These are phyloP conservation scores for Manis crassicaudata DNA, from an alignment of 2,797 vertebrate species.

Conservation along the genomic window DNA sequence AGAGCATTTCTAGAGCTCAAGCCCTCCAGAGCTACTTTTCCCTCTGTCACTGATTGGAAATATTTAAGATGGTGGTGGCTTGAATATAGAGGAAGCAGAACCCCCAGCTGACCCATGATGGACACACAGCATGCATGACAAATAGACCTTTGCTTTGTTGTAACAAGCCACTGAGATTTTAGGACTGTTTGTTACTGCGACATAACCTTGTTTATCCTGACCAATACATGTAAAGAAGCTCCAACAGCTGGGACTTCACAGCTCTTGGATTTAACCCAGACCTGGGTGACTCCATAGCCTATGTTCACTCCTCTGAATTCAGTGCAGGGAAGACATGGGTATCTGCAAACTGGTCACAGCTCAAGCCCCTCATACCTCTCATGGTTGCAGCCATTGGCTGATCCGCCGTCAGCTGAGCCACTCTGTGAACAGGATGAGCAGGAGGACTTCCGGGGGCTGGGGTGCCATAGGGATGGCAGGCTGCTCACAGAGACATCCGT, in stretches of 20 bases:
- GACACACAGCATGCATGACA: not conserved
- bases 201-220: not conserved
- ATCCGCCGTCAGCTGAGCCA: constrained; percentile 89
- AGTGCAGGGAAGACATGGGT: not conserved
- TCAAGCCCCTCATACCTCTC: constrained; percentile 89
- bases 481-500: constrained; percentile 89
- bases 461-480: constrained; percentile 93
- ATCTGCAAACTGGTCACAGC: not conserved
- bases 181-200: not conserved
- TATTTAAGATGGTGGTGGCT: not conserved
- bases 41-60: not conserved
- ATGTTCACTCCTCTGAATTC: not conserved
- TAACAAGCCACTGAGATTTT: not conserved
- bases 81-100: not conserved
- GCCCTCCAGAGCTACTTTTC: not conserved
- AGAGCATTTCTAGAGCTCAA: not conserved
- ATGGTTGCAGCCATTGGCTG: constrained; percentile 93
- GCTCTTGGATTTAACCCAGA: not conserved
- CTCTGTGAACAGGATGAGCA: constrained; percentile 95
- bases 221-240: not conserved
- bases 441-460: constrained; percentile 93
- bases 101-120: not conserved
- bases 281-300: not conserved
- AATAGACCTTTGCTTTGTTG: not conserved
- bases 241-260: not conserved